Conservation (phyloP, 2,113 vertebrate species). For the Mionectes macconnelli region DNA sequence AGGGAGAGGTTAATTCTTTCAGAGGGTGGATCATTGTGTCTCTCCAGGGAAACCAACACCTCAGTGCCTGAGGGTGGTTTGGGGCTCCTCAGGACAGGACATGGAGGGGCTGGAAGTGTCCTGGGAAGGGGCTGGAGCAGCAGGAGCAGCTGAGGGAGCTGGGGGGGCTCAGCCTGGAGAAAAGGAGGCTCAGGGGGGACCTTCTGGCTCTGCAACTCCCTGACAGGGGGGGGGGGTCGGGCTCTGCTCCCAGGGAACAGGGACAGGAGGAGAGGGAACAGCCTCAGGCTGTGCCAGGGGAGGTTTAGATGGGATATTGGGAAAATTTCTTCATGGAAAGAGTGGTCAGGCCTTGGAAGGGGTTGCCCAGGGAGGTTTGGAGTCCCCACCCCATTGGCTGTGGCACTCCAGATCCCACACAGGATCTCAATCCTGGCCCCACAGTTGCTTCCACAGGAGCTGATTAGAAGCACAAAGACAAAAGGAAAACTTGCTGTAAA, state of each 20-base stretch:
- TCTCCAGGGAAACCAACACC: background rate
- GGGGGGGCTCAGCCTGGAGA: background rate
- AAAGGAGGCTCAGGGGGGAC: background rate
- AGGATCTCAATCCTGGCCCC: background rate
- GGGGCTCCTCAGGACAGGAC: background rate
- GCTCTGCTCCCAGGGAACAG: background rate
- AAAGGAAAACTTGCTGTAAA: background rate
- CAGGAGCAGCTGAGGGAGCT: background rate
- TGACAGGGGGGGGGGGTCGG: no score
- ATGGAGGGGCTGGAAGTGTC: background rate
- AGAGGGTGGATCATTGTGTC: background rate
- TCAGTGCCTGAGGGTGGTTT: no score
- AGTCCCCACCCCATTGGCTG: no score
- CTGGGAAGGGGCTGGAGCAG: background rate
- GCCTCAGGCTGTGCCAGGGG: background rate
- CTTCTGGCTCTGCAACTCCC: no score
- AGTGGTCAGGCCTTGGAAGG: no score
- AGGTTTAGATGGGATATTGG: no score
- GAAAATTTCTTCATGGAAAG: no score
- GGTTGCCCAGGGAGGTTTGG: no score
- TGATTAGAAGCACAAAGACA: background rate
- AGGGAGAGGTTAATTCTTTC: background rate
- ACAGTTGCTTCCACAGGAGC: background rate
- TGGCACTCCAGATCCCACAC: background rate
- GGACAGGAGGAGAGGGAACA: background rate